Evolutionary conservation across 1,140 invertebrate genomes (phyloP), one percentile per base, ranked within the genome.

Genomic region (Hetaerina americana): DNA sequence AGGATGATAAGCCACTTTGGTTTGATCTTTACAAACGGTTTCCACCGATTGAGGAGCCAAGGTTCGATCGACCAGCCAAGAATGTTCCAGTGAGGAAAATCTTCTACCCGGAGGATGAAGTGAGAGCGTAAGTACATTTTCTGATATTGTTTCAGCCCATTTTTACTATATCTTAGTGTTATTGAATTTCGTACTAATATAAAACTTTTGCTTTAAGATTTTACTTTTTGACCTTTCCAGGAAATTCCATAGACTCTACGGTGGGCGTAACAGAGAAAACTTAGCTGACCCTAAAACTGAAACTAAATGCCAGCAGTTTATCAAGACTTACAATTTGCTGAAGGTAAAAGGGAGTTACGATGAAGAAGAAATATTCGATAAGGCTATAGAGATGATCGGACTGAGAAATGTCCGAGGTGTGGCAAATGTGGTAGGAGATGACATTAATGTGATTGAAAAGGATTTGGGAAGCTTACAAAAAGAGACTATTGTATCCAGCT

Each of bases 1-100:
- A 87, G 26, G 86, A 90, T 76, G 92, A 96, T 75, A 84, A 87
- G 74, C 94, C 95, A 2, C 66, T 96, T n/a, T 97, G 95, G 94
- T 94, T 90, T 79, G 90, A 94, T 80, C 80, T 97, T 22, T 95
- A 95, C 78, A 85, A 89, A 81, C 86, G 89, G 12, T 95, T 94
- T 82, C 94, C 94, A 6, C 95, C 95, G 2, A 88, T 89, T 74
- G 79, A 86, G 66, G 89, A 92, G 77, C 95, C 94, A 8, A 81
- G 80, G 49, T 93, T 83, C 81, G 86, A 89, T 67, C 83, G 90
- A 76, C 84, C 85, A 27, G 81, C 84, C 29, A 82, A 86, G 0
- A 80, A 85, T 22, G 80, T 85, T 31, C 78, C 86, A 66, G 80
- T 94, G 12, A 84, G 78, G 75, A 79, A 86, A 67, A 94, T 97